phyloP scores from a whole-genome alignment of 2,113 vertebrate genomes.

The Mionectes macconnelli region DNA sequence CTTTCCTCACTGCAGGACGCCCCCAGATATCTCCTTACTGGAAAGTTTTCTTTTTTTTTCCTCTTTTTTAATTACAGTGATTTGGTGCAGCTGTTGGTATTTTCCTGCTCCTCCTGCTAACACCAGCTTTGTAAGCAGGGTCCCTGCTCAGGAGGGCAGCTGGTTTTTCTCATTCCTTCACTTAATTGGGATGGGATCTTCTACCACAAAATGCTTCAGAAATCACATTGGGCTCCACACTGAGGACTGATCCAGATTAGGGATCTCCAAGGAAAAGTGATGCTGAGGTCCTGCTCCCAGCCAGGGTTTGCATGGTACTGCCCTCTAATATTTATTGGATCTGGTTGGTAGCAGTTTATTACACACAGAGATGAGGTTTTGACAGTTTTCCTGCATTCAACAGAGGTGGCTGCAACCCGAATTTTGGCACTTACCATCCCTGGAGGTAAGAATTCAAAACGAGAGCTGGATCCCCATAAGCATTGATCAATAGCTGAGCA shows the following conservation, averaged over 20 bases:
- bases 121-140: neutral
- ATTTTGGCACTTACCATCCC: neutral
- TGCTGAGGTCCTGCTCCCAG: neutral
- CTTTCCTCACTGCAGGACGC: neutral
- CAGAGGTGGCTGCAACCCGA: neutral
- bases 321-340: neutral
- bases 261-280: neutral
- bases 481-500: neutral
- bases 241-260: neutral
- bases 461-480: neutral
- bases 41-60: neutral
- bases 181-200: neutral
- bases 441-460: neutral
- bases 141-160: conserved; percentile 47
- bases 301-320: neutral
- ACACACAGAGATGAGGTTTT: neutral
- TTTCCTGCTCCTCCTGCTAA: conserved; percentile 28
- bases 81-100: conserved; percentile 57
- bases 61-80: conserved; percentile 69
- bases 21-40: neutral
- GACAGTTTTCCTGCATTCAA: neutral
- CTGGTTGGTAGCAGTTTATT: neutral
- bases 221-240: rapidly evolving
- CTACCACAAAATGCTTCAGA: neutral
- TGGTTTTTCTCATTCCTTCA: conserved; percentile 29